These are phyloP conservation scores for Clitarchus hookeri DNA, from an alignment of 2,888 invertebrate genomes.

Conservation along the genomic window DNA sequence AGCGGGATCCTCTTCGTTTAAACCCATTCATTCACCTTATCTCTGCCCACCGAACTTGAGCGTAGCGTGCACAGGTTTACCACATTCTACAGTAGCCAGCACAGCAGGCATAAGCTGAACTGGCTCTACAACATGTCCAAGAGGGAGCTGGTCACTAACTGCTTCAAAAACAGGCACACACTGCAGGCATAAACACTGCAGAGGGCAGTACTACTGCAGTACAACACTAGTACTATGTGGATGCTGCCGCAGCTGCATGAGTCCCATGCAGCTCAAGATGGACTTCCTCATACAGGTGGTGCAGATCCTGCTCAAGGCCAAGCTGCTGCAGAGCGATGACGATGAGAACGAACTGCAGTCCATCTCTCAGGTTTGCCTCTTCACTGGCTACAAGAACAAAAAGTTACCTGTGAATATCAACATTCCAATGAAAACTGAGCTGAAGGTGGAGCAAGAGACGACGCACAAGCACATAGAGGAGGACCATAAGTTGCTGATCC, in stretches of 20 bases:
- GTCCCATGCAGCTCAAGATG: constrained; percentile 84
- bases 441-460: constrained; percentile 94
- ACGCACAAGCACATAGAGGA: constrained; percentile 99
- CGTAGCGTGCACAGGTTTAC: constrained; percentile 93
- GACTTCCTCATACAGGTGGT: constrained; percentile 79
- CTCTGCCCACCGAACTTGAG: too few species aligned
- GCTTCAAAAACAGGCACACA: constrained; percentile 87
- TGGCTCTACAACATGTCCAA: constrained; percentile 99
- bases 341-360: constrained; percentile 77
- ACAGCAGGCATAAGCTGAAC: constrained; percentile 95
- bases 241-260: constrained; percentile 86
- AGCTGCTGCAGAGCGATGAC: constrained; percentile 73
- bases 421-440: constrained; percentile 95
- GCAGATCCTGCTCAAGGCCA: constrained; percentile 92
- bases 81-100: constrained; percentile 93
- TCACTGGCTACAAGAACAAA: constrained; percentile 85
- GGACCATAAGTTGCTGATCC: constrained; percentile 95
- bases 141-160: constrained; percentile 94
- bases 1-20: constrained; percentile 92
- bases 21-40: too few species aligned
- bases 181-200: constrained; percentile 97
- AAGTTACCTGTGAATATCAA: constrained; percentile 98
- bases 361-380: constrained; percentile 75
- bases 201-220: constrained; percentile 97
- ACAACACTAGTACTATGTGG: constrained; percentile 87